Percentiles rank a stretch among this genome's conserved stretches.
phyloP scores from a whole-genome alignment of 2,113 vertebrate genomes.

The Elgaria multicarinata region DNA sequence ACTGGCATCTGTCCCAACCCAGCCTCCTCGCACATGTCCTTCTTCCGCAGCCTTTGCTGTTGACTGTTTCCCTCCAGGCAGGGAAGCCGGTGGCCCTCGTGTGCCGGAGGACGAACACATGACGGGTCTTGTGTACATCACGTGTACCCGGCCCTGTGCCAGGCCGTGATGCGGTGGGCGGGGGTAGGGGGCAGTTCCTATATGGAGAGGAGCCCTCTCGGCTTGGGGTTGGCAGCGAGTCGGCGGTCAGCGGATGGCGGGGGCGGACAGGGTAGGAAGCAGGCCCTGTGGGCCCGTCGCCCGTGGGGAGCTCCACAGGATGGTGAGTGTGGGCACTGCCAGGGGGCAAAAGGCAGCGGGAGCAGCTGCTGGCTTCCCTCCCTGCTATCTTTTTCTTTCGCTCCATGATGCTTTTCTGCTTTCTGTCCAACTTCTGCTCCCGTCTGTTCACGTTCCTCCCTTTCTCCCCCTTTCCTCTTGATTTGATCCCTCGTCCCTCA shows the following conservation, averaged over 20 bases:
- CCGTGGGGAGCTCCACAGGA: neutral
- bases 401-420: neutral
- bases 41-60: neutral
- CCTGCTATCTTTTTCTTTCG: neutral
- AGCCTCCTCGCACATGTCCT: neutral
- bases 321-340: slow-evolving; percentile 19
- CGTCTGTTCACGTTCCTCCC: neutral
- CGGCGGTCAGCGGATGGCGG: neutral
- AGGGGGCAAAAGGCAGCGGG: neutral
- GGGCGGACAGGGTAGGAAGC: neutral
- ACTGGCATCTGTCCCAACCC: slow-evolving; percentile 29
- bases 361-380: neutral
- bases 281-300: neutral
- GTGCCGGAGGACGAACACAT: slow-evolving; percentile 15
- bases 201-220: slow-evolving; percentile 6
- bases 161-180: slow-evolving; percentile 37
- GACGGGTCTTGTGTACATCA: slow-evolving; percentile 35
- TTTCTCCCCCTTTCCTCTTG: neutral
- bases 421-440: neutral
- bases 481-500: neutral
- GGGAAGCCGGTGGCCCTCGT: slow-evolving; percentile 2
- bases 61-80: slow-evolving; percentile 7
- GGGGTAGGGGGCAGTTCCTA: slow-evolving; percentile 27
- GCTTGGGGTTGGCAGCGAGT: slow-evolving; percentile 13
- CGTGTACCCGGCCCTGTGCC: slow-evolving; percentile 22